Evolutionary conservation across 2,113 vertebrate genomes (phyloP).

Genomic region (Tyto alba): DNA sequence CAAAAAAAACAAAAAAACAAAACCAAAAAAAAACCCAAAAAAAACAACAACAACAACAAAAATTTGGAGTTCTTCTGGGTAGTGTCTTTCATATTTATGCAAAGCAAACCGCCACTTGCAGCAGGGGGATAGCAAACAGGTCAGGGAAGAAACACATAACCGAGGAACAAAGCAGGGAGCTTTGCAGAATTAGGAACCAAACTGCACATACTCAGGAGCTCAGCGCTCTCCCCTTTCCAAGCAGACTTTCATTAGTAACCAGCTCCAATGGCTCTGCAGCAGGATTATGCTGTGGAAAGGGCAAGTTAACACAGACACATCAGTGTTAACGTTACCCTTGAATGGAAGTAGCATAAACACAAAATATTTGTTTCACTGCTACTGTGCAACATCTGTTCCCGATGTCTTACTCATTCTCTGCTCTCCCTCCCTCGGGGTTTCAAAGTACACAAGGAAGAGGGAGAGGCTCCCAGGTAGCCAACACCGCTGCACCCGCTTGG

Average conservation of each 20-base stretch:
- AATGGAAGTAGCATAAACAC: constrained; percentile 20
- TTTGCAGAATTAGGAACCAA: background rate
- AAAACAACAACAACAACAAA: too few species aligned
- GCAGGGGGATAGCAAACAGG: background rate
- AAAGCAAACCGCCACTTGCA: background rate
- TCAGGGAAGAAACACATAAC: background rate
- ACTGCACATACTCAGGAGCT: background rate
- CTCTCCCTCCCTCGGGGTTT: constrained; percentile 24
- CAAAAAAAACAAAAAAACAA: background rate
- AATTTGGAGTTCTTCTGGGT: background rate
- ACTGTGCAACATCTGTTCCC: constrained; percentile 54
- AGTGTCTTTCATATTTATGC: background rate
- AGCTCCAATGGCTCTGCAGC: background rate
- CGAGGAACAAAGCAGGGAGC: background rate
- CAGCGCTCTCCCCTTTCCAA: background rate
- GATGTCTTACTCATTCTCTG: background rate
- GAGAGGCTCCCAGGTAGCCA: constrained; percentile 23
- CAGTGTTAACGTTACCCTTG: background rate
- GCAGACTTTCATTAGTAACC: background rate
- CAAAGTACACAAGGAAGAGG: constrained; percentile 34
- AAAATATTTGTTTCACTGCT: constrained; percentile 61
- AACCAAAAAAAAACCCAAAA: background rate
- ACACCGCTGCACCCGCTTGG: background rate
- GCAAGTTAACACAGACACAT: background rate
- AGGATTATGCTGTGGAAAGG: background rate